These are phyloP conservation scores for Akabosia matsudoensis DNA, from an alignment of 1,140 invertebrate genomes.

Conservation along the genomic window DNA sequence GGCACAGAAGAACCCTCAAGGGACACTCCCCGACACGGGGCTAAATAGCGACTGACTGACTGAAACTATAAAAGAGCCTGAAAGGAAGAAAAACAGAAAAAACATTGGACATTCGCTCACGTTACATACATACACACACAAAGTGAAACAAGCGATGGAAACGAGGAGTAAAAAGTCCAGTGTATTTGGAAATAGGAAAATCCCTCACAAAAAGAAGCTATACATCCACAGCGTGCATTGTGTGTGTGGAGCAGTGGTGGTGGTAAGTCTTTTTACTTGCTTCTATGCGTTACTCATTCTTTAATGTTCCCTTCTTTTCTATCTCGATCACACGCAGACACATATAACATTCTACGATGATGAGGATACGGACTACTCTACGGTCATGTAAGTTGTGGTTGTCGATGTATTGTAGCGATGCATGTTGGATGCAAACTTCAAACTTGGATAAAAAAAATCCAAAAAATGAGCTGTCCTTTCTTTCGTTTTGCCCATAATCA, in stretches of 20 bases:
- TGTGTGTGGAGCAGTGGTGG: background rate
- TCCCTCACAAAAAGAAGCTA: background rate
- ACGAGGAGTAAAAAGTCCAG: background rate
- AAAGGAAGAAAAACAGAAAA: constrained; percentile 4
- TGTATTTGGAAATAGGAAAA: background rate
- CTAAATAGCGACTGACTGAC: constrained; percentile 15
- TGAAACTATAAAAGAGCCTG: constrained; percentile 14
- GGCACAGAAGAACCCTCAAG: constrained; percentile 1
- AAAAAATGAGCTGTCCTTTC: background rate
- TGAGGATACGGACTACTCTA: background rate
- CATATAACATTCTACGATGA: background rate
- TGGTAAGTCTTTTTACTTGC: background rate
- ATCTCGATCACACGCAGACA: too few species aligned
- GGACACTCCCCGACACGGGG: background rate
- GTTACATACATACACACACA: too few species aligned
- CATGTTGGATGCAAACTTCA: background rate
- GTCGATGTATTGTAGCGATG: background rate
- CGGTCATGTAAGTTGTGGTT: background rate
- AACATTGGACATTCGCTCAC: background rate
- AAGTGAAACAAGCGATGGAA: background rate
- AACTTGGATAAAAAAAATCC: background rate
- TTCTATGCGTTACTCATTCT: background rate
- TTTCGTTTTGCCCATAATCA: background rate
- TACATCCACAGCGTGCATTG: background rate
- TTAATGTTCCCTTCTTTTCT: background rate